These are phyloP conservation scores for Bombus consobrinus DNA, from an alignment of 1,140 invertebrate genomes.

Conservation along the genomic window DNA sequence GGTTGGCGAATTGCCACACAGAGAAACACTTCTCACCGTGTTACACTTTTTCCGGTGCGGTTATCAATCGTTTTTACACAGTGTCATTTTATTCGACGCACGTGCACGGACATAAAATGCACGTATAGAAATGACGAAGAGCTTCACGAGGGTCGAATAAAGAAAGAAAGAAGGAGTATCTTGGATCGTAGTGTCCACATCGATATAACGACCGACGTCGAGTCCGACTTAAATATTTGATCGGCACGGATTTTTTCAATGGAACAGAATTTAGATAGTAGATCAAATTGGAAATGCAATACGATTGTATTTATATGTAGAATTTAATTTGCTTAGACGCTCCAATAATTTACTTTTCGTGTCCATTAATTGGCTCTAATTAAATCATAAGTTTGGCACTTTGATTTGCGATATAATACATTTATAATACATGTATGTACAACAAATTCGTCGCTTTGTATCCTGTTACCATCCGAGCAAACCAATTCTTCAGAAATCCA, in stretches of 20 bases:
- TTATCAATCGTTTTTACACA: constrained; percentile 5
- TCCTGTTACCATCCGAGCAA: no score
- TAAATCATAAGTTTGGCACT: neutral
- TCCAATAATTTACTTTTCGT: no score
- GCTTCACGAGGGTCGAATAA: neutral
- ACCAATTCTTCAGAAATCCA: neutral
- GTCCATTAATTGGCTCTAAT: no score
- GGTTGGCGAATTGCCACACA: neutral
- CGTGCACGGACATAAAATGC: neutral
- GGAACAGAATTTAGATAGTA: constrained; percentile 15
- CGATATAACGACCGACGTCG: constrained; percentile 12
- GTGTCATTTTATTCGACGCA: neutral
- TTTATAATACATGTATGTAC: no score
- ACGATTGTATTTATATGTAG: neutral
- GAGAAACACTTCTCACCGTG: constrained; percentile 7
- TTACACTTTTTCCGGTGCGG: neutral
- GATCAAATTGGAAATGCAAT: neutral
- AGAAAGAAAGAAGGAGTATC: neutral
- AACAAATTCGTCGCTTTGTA: no score
- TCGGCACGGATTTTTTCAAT: constrained; percentile 5
- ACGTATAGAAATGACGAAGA: neutral
- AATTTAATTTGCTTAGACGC: no score
- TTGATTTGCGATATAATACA: neutral
- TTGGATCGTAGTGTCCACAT: neutral
- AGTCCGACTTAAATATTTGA: neutral